A percentile compares a stretch with the other conserved stretches of the same genome.
These are phyloP conservation scores for Mionectes macconnelli DNA, from an alignment of 2,113 vertebrate species.

Conservation along the genomic window DNA sequence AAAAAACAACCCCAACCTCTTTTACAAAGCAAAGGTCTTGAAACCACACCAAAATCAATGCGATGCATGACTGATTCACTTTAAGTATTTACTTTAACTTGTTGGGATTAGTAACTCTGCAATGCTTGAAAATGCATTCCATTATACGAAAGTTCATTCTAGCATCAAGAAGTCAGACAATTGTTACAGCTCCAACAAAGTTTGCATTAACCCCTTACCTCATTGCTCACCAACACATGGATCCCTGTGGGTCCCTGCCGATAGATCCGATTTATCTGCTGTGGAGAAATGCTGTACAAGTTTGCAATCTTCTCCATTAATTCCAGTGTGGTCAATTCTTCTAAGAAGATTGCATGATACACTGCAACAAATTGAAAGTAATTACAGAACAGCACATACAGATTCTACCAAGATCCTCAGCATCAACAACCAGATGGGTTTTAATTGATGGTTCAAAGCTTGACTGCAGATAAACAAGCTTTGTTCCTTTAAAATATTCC, in stretches of 20 bases:
- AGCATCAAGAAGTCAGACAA: not conserved
- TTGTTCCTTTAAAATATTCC: not conserved
- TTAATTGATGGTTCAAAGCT: not conserved
- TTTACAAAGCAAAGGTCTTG: not conserved
- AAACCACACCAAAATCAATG: not conserved
- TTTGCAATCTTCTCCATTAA: conserved; percentile 89
- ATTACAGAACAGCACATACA: not conserved
- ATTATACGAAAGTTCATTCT: not conserved
- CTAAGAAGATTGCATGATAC: conserved; percentile 92
- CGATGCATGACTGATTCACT: not conserved
- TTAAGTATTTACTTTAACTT: not conserved
- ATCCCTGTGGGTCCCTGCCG: conserved; percentile 87
- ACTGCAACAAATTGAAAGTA: conserved; percentile 70
- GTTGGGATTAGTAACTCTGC: not conserved
- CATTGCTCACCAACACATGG: conserved; percentile 88
- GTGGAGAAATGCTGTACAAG: conserved; percentile 86
- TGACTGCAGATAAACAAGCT: not conserved
- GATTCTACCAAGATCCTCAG: not conserved
- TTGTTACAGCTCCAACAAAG: not conserved
- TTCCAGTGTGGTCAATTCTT: conserved; percentile 87
- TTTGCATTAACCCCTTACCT: conserved; percentile 75
- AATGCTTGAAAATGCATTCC: not conserved
- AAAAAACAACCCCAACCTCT: not conserved
- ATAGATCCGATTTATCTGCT: conserved; percentile 89
- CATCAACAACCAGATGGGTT: not conserved